Base-by-base conservation (phyloP, 2,888 invertebrate species). In the Ormyrus nitidulus region DNA sequence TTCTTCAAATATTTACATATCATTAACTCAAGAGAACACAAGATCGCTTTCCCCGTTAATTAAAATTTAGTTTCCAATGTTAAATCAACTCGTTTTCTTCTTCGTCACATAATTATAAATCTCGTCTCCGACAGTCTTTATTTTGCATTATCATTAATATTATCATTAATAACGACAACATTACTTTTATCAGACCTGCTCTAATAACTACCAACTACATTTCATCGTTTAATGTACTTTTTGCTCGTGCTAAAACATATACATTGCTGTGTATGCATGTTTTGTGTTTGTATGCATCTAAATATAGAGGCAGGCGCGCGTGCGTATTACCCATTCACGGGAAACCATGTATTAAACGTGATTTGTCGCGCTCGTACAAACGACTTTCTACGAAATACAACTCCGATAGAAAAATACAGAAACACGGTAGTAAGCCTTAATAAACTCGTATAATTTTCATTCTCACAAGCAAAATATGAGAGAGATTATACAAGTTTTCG, bases 101-200 rank as follows among this genome's bases (percentile, higher is more conserved):
- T 70, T 34, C 64, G 48, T 70, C 56, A 44, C 61, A 76, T 75
- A 72, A 70, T 76, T 49, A n/a, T 70, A 74, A 77, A 76, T 77
- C 76, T 81, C 76, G 76, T 77, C 75, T 74, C 58, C 74, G 73
- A 79, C 79, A 81, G 81, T 81, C 81, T 81, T 79, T 65, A 46
- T 81, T 79, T 81, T 13, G 56, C 62, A 56, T 68, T 78, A 75
- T 61, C 71, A 71, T 70, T 66, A 78, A 69, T 61, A 53, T 53
- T 69, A 76, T 72, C 51, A 66, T 61, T 71, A 71, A 76, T 76
- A 69, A 77, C 62, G 70, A 80, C 65, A 66, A 69, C 58, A 71
- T 76, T 76, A 76, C 64, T 74, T 53, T 69, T 65, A 8, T 72
- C 68, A 68, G 77, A 61, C 71, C 54, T 69, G 53, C 59, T 56